Percentiles rank a stretch among this genome's conserved stretches.
Conservation (phyloP, 2,888 invertebrate species). For the Tipula helvola region DNA sequence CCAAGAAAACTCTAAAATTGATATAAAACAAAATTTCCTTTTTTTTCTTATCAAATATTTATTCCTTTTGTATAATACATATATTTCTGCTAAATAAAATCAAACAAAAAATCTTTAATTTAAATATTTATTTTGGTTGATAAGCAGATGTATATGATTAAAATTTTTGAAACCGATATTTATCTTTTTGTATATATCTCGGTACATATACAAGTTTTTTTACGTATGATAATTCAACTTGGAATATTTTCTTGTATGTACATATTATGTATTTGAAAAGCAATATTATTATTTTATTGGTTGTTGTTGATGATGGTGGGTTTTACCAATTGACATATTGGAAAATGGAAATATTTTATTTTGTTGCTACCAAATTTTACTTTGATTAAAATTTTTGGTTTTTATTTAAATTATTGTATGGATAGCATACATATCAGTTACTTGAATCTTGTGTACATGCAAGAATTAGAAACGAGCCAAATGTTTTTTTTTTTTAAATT, state of each 20-base stretch:
- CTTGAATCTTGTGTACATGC: too few relatives aligned
- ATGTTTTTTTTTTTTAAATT: too few relatives aligned
- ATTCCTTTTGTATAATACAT: not conserved
- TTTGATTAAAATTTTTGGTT: not conserved
- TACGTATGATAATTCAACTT: not conserved
- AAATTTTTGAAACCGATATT: not conserved
- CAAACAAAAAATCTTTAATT: slow-evolving; percentile 4
- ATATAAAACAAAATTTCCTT: not conserved
- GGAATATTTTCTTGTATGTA: not conserved
- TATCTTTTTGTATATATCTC: not conserved
- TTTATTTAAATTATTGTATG: not conserved
- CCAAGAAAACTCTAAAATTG: not conserved
- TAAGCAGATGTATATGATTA: not conserved
- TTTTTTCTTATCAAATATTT: not conserved
- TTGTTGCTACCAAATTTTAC: not conserved
- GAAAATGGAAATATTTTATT: not conserved
- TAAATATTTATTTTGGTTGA: not conserved
- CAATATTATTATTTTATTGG: not conserved
- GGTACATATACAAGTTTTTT: not conserved
- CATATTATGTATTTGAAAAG: not conserved
- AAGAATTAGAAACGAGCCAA: too few relatives aligned
- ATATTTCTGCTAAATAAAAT: not conserved
- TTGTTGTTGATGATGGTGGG: not conserved
- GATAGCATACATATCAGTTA: not conserved
- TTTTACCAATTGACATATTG: not conserved